Evolutionary conservation across 2,888 invertebrate species (phyloP).

Genomic region (Leptogaster cylindrica): DNA sequence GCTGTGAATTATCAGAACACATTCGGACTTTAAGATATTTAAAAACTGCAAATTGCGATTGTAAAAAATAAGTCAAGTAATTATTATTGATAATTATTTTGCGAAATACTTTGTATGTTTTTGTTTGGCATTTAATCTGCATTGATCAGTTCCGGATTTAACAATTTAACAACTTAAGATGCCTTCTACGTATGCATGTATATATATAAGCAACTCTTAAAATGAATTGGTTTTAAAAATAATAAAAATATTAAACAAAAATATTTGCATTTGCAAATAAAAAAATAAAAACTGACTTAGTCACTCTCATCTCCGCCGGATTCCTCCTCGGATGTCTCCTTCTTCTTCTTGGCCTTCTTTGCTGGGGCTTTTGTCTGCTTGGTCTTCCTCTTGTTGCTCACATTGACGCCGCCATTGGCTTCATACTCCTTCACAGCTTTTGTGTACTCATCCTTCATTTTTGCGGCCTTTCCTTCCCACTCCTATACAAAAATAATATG

Average conservation of each 20-base stretch:
- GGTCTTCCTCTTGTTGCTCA: conserved; percentile 65
- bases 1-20: too few relatives aligned
- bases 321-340: conserved; percentile 70
- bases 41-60: background rate
- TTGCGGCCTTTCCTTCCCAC: conserved; percentile 89
- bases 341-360: conserved; percentile 61
- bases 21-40: background rate
- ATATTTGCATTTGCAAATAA: background rate
- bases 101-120: too few relatives aligned
- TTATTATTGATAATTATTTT: background rate
- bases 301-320: conserved; percentile 70
- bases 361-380: conserved; percentile 63
- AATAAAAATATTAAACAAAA: background rate
- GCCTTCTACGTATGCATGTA: background rate
- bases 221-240: conserved; percentile 17
- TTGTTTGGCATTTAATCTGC: too few relatives aligned
- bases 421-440: conserved; percentile 89
- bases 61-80: background rate
- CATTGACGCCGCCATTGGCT: conserved; percentile 73
- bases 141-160: background rate
- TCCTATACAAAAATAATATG: conserved; percentile 64
- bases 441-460: conserved; percentile 88
- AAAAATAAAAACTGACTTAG: conserved; percentile 56
- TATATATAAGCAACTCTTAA: conserved; percentile 18
- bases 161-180: conserved; percentile 5